These are phyloP conservation scores for Henricia sp. DNA, from an alignment of 53 echinoderm and acorn worm genomes.

Conservation along the genomic window DNA sequence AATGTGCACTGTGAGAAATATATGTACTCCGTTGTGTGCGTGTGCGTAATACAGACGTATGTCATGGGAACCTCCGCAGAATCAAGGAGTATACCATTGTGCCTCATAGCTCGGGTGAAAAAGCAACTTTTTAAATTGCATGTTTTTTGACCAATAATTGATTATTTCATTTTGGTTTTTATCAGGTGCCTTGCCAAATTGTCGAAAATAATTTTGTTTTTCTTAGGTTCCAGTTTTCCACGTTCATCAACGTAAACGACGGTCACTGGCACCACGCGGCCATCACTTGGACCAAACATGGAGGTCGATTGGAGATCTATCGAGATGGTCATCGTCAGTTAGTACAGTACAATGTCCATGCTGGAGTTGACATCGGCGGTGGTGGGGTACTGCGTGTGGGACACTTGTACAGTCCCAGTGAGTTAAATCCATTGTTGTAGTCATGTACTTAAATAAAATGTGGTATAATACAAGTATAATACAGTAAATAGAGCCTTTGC, in stretches of 20 bases:
- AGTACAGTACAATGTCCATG: not conserved
- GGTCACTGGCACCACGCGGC: conserved; percentile 66
- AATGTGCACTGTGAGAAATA: too few species aligned
- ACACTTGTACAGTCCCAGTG: not conserved
- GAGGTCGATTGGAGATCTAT: not conserved
- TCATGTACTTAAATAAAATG: too few species aligned
- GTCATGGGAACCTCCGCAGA: too few species aligned
- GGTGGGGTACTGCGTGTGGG: not conserved
- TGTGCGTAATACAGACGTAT: too few species aligned
- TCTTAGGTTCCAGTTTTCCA: conserved; percentile 14
- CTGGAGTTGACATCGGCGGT: not conserved
- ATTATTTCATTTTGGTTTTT: not conserved
- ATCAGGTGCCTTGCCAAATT: not conserved
- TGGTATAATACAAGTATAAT: too few species aligned
- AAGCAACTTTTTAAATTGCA: too few species aligned
- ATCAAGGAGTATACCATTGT: too few species aligned
- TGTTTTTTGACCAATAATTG: not conserved
- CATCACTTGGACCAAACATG: conserved; percentile 8
- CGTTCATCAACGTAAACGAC: conserved; percentile 14
- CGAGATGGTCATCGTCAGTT: not conserved
- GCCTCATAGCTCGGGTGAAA: too few species aligned
- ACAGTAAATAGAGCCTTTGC: too few species aligned
- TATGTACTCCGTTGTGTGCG: too few species aligned
- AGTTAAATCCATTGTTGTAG: not conserved
- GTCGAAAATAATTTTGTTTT: not conserved